A percentile compares a stretch with the other conserved stretches of the same genome.
Evolutionary conservation across 2,797 vertebrate species (phyloP).

Genomic region (Gallinago nigripennis): DNA sequence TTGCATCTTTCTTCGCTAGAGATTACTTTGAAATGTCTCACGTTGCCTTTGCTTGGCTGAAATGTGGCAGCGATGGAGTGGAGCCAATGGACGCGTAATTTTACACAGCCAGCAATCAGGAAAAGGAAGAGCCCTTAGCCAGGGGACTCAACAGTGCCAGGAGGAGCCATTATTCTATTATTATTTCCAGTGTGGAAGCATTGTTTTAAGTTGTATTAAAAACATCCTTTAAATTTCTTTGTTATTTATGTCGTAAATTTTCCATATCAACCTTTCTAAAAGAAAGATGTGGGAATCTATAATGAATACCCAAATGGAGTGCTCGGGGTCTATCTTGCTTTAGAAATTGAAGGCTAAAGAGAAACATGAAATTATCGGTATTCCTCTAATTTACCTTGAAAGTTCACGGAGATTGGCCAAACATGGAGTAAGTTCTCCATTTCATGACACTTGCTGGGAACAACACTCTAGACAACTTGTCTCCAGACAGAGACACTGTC

Average conservation of each 20-base stretch:
- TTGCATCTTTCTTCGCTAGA: not conserved
- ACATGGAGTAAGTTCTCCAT: not conserved
- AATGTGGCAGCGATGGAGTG: slow-evolving; percentile 72
- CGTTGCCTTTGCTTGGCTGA: slow-evolving; percentile 17
- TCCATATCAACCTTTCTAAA: slow-evolving; percentile 6
- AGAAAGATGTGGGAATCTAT: not conserved
- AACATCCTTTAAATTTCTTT: slow-evolving; percentile 61
- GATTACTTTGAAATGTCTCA: not conserved
- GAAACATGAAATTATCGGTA: not conserved
- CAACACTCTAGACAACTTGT: not conserved
- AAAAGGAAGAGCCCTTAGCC: slow-evolving; percentile 62
- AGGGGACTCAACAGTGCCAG: slow-evolving; percentile 39
- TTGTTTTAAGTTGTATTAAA: slow-evolving; percentile 64
- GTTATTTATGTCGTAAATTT: slow-evolving; percentile 35
- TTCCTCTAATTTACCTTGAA: not conserved
- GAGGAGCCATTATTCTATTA: slow-evolving; percentile 58
- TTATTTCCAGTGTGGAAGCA: slow-evolving; percentile 56
- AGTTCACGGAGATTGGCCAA: not conserved
- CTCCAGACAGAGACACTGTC: not conserved
- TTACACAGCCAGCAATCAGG: slow-evolving; percentile 79
- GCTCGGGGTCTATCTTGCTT: not conserved
- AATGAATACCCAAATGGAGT: not conserved
- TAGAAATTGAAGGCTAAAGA: not conserved
- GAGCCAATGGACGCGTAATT: slow-evolving; percentile 74
- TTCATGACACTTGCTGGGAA: not conserved